Evolutionary conservation across 53 echinoderm and acorn worm genomes (phyloP).

Genomic region (Paracentrotus lividus): DNA sequence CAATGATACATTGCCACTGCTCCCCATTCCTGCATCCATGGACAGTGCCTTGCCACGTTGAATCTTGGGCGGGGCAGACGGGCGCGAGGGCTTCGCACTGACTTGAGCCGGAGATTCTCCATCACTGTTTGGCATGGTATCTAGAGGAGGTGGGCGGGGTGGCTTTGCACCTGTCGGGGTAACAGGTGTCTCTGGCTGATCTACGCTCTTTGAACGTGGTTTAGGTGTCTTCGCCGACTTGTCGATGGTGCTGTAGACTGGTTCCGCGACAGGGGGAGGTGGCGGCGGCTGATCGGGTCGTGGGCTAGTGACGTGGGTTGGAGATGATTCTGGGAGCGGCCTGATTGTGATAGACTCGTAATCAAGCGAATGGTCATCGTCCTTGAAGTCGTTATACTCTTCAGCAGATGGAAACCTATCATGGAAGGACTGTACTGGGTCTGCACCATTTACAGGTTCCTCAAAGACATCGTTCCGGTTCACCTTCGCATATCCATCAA

Average conservation of each 20-base stretch:
- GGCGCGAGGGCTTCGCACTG: neutral
- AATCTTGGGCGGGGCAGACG: conserved; percentile 18
- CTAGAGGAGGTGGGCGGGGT: conserved; percentile 31
- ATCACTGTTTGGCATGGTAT: conserved; percentile 16
- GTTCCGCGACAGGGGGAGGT: neutral
- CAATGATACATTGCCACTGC: conserved; percentile 7
- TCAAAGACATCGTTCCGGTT: neutral
- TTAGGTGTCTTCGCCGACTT: conserved; percentile 22
- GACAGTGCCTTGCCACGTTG: neutral
- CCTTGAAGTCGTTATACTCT: conserved; percentile 21
- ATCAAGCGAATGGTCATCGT: neutral
- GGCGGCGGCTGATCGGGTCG: conserved; percentile 46
- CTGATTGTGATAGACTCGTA: neutral
- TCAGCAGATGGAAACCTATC: neutral
- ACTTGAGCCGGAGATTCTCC: conserved; percentile 28
- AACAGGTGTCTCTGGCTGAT: neutral
- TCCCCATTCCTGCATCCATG: neutral
- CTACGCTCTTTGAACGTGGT: neutral
- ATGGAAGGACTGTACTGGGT: neutral
- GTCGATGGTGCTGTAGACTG: conserved; percentile 45
- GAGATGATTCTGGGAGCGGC: neutral
- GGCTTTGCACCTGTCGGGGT: neutral
- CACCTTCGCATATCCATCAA: neutral
- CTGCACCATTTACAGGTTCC: neutral
- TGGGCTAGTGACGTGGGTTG: neutral